Conservation (phyloP, 2,888 invertebrate species). For the Penaeus monodon region DNA sequence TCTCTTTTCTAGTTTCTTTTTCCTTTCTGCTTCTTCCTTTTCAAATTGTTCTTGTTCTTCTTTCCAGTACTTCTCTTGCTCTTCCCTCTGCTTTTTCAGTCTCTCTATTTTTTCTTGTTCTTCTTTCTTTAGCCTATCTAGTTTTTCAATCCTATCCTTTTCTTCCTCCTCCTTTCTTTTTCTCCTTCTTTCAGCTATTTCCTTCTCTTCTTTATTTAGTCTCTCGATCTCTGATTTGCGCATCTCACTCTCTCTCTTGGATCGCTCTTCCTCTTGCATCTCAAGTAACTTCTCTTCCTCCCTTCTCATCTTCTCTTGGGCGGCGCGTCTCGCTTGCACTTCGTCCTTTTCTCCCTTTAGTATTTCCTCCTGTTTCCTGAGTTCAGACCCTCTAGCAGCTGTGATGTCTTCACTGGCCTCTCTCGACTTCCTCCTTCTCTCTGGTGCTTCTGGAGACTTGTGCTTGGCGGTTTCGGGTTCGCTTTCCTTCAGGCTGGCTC, state of each 20-base stretch:
- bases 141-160: constrained; percentile 68
- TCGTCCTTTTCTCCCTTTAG: constrained; percentile 65
- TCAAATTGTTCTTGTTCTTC: constrained; percentile 69
- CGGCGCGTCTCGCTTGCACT: constrained; percentile 64
- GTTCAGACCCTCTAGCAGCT: constrained; percentile 25
- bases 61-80: constrained; percentile 69
- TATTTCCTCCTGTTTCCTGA: constrained; percentile 51
- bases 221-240: constrained; percentile 11
- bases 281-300: constrained; percentile 59
- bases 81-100: constrained; percentile 70
- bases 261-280: constrained; percentile 66
- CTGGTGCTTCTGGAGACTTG: constrained; percentile 20
- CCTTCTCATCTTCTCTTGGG: constrained; percentile 58
- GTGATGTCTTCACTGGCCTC: constrained; percentile 2
- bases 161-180: constrained; percentile 67
- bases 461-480: too few relatives aligned
- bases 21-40: constrained; percentile 69
- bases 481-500: too few relatives aligned
- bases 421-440: constrained; percentile 6
- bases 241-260: constrained; percentile 67
- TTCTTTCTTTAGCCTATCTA: constrained; percentile 65
- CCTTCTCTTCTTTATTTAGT: constrained; percentile 57
- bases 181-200: constrained; percentile 61
- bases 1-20: constrained; percentile 69
- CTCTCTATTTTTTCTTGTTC: constrained; percentile 67